Percentiles rank a stretch among this genome's conserved stretches.
Evolutionary conservation across 1,140 invertebrate species (phyloP).

Genomic region (Drosophila truncata): DNA sequence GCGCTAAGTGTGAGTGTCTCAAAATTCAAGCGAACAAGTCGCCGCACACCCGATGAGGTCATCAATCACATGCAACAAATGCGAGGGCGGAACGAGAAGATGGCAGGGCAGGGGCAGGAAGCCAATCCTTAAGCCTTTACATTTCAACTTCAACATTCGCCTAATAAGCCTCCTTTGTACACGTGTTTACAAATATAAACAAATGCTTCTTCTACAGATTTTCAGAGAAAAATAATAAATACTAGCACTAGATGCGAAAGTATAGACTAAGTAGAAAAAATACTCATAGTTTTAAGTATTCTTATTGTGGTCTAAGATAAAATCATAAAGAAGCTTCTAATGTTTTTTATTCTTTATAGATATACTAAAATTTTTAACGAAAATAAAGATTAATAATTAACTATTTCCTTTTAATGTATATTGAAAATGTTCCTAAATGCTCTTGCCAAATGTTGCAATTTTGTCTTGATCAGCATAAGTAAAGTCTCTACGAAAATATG

Average conservation of each 20-base stretch:
- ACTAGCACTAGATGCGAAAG: not conserved
- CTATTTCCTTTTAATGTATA: not conserved
- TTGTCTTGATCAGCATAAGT: not conserved
- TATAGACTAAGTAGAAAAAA: not conserved
- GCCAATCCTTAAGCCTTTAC: conserved; percentile 44
- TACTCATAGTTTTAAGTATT: not conserved
- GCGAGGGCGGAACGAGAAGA: conserved; percentile 42
- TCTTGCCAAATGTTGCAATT: not conserved
- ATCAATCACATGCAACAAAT: conserved; percentile 72
- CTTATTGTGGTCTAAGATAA: not conserved
- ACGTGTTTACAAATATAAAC: conserved; percentile 11
- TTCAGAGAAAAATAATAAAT: not conserved
- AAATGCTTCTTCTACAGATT: conserved; percentile 5
- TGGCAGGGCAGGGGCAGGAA: conserved; percentile 26
- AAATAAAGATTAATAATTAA: not conserved
- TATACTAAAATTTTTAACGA: not conserved
- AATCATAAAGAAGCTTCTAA: too few relatives aligned
- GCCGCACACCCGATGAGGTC: conserved; percentile 67
- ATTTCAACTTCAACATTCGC: conserved; percentile 7
- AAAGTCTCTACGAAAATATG: not conserved
- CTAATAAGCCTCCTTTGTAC: not conserved
- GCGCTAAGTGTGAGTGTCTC: conserved; percentile 40
- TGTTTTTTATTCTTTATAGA: too few relatives aligned
- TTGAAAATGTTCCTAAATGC: not conserved
- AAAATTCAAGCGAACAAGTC: conserved; percentile 52